phyloP scores from a whole-genome alignment of 2,113 vertebrate genomes.

The Uropsilus gracilis region DNA sequence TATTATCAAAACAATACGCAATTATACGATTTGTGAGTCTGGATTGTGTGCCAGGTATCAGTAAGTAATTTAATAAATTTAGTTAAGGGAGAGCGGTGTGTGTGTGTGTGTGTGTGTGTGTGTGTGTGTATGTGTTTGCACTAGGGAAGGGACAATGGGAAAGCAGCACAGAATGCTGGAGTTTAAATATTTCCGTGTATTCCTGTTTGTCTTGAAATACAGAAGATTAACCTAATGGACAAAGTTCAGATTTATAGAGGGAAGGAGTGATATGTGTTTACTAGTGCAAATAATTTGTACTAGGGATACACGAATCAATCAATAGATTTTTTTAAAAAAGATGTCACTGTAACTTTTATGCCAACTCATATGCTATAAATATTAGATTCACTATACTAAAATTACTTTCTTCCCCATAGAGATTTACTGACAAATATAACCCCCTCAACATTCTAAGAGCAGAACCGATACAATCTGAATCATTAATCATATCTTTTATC shows the following conservation, averaged over 20 bases:
- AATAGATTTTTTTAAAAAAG: conserved; percentile 44
- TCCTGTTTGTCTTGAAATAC: not conserved
- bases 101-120: not conserved
- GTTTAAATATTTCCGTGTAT: not conserved
- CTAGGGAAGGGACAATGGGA: not conserved
- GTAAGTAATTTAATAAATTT: not conserved
- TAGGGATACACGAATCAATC: conserved; percentile 42
- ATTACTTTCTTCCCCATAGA: conserved; percentile 53
- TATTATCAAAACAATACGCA: not conserved
- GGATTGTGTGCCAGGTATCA: not conserved
- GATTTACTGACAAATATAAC: conserved; percentile 55
- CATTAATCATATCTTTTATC: not conserved
- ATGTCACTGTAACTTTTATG: conserved; percentile 50
- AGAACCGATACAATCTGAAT: conserved; percentile 4
- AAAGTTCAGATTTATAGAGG: not conserved
- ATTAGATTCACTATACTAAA: conserved; percentile 53
- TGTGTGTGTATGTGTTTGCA: not conserved
- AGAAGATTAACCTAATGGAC: not conserved
- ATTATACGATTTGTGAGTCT: not conserved
- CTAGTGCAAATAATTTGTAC: conserved; percentile 39
- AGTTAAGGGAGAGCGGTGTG: too few species aligned
- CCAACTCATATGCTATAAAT: conserved; percentile 66
- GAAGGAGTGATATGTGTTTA: conserved; percentile 12
- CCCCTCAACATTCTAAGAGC: conserved; percentile 28
- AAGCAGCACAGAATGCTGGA: not conserved